Evolutionary conservation across 2,113 vertebrate species (phyloP), one percentile per base, ranked within the genome.

Genomic region (Pelecanus crispus): DNA sequence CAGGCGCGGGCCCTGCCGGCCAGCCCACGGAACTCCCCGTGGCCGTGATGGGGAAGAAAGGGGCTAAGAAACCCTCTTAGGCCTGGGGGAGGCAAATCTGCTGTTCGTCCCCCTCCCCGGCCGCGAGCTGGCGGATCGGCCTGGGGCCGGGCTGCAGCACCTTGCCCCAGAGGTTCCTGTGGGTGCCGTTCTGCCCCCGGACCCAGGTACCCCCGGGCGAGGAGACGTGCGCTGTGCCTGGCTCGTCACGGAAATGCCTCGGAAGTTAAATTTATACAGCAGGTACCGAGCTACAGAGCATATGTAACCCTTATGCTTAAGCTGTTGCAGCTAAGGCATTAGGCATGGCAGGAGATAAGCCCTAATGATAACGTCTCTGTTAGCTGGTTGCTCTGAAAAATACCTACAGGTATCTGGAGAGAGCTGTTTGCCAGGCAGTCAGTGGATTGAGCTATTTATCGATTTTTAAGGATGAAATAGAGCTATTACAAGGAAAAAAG

Each of bases 291-390:
- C 81, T 58, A 80, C 68, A 21, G 88, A 87, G 87, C 72, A 8
- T 88, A 70, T 81, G 94, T 68, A 84, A 84, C 86, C 88, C 84
- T 75, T 55, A 10, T 7, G 81, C 85, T 88, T 92, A 90, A 95
- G 95, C 84, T 85, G 49, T 87, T 93, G 93, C 86, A 93, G 97
- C 96, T 67, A 44, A 96, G 71, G 85, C 94, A 82, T 94, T 93
- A 80, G 81, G 93, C 94, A 95, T 75, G 95, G 89, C 95, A 91
- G 81, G 53, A 28, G 97, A 97, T 97, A 94, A 98, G 87, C 97
- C 86, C 90, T 80, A 26, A 63, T 72, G 92, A 95, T 94, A 92
- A 92, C 0, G 17, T 70, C 63, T 92, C 88, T 70, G 28, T 50
- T 87, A 59, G 71, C 65, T 66, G 78, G 25, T 36, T 34, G 75